Percentiles rank a stretch among this genome's conserved stretches.
phyloP scores from a whole-genome alignment of 2,888 invertebrate species.

The Himalopsyche kuldschensis region DNA sequence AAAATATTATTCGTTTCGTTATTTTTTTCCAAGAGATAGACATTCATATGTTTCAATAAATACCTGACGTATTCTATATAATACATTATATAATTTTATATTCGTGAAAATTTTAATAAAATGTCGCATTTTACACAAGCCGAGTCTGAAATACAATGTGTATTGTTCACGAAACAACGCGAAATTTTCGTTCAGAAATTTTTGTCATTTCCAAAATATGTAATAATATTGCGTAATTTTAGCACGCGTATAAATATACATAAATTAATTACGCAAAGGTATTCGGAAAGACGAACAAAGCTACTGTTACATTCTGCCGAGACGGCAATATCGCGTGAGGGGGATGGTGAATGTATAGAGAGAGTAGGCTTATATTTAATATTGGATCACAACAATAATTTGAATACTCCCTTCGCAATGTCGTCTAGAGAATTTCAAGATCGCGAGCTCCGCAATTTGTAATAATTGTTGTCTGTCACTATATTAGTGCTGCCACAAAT shows the following conservation, averaged over 20 bases:
- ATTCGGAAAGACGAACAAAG: background rate
- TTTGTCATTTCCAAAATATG: background rate
- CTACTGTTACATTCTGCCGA: background rate
- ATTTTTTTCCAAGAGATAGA: too few relatives aligned
- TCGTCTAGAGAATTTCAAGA: constrained; percentile 1
- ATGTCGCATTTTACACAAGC: too few relatives aligned
- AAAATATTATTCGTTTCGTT: too few relatives aligned
- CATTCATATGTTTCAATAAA: too few relatives aligned
- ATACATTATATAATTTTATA: too few relatives aligned
- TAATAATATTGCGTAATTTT: background rate
- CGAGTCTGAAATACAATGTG: background rate
- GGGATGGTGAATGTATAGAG: background rate
- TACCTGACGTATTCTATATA: too few relatives aligned
- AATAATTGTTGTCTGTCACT: background rate
- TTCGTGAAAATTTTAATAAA: too few relatives aligned
- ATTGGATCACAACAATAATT: background rate
- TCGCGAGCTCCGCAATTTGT: background rate
- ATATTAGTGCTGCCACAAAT: constrained; percentile 1
- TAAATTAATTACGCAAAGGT: background rate
- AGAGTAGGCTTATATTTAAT: background rate
- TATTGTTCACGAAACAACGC: background rate
- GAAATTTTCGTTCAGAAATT: background rate
- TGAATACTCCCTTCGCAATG: background rate
- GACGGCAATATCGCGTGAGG: background rate
- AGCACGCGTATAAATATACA: background rate